Evolutionary conservation across 2,888 invertebrate genomes (phyloP), one percentile per base, ranked within the genome.

Genomic region (Xanthia togata): DNA sequence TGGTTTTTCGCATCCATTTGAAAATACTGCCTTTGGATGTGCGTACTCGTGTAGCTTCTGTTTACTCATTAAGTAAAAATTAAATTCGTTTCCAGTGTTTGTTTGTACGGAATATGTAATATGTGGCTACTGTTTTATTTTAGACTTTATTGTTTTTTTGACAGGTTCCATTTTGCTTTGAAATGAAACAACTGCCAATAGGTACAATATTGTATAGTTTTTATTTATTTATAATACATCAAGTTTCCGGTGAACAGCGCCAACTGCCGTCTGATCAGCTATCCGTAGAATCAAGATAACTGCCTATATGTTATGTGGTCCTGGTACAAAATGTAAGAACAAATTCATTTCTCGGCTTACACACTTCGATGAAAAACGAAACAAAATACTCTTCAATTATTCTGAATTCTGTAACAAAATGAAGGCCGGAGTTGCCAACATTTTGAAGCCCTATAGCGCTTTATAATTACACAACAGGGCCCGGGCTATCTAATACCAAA

Each of bases 401-500:
- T 64, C 67, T 70, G 63, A 68, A 79, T 73, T 72, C 81, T 76
- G 83, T 74, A 71, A 83, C 79, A 84, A 60, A 72, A 82, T 72
- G 59, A 63, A 63, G 44, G 35, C 38, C 11, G 64, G 41, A 63
- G 53, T 78, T 65, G 50, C 38, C 63, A 77, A 70, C 57, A 85
- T 79, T 84, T 79, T 73, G 73, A 60, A 83, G 70, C 70, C 81
- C 84, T 77, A 74, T 64, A 77, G 76, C 73, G 75, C 76, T 81
- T 85, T 82, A 81, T 89, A 90, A 90, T 90, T 86, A 90, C 84
- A 86, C 87, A 90, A 86, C 88, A 85, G 75, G 73, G 79, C 72
- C 50, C 23, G 41, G 44, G 77, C 67, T 80, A 81, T 79, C 73
- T 77, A 92, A 93, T 92, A 90, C 88, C 83, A 88, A 91, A 91